A percentile compares a stretch with the other conserved stretches of the same genome.
These are phyloP conservation scores for Ceratosolen solmsi DNA, from an alignment of 1,140 invertebrate genomes.

Conservation along the genomic window DNA sequence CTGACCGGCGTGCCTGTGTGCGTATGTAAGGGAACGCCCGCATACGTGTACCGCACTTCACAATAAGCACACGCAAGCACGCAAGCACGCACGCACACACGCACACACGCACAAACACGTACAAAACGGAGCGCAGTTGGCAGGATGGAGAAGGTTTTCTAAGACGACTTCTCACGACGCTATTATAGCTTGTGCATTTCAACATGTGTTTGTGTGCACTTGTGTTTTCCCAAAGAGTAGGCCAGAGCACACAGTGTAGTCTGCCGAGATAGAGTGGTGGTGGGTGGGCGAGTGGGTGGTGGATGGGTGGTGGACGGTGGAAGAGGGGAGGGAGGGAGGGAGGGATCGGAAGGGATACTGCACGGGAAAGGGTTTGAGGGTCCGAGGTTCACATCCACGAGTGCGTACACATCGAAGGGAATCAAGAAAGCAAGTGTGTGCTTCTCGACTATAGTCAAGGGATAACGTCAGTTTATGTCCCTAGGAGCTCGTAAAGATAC, in stretches of 20 bases:
- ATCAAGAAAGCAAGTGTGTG: conserved; percentile 18
- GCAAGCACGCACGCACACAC: too few relatives aligned
- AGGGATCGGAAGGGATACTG: too few relatives aligned
- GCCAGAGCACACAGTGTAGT: background rate
- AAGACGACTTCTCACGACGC: background rate
- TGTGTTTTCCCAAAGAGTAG: background rate
- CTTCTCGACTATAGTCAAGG: conserved; percentile 49
- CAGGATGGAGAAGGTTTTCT: conserved; percentile 20
- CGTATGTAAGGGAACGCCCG: too few relatives aligned
- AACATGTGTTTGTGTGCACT: background rate
- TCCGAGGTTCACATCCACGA: too few relatives aligned
- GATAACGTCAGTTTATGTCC: conserved; percentile 62
- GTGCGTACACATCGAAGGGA: background rate
- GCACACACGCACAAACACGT: too few relatives aligned
- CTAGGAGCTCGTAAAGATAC: conserved; percentile 60
- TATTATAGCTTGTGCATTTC: background rate
- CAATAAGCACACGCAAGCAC: too few relatives aligned
- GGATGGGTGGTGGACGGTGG: too few relatives aligned
- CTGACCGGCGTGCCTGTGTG: background rate
- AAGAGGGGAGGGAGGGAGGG: too few relatives aligned
- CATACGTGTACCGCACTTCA: too few relatives aligned
- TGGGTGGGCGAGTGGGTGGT: too few relatives aligned
- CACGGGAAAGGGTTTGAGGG: background rate
- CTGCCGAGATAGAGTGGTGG: too few relatives aligned
- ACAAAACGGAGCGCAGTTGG: too few relatives aligned